A percentile compares a stretch with the other conserved stretches of the same genome.
These are phyloP conservation scores for Nixonia krombeini DNA, from an alignment of 1,140 invertebrate genomes.

Conservation along the genomic window DNA sequence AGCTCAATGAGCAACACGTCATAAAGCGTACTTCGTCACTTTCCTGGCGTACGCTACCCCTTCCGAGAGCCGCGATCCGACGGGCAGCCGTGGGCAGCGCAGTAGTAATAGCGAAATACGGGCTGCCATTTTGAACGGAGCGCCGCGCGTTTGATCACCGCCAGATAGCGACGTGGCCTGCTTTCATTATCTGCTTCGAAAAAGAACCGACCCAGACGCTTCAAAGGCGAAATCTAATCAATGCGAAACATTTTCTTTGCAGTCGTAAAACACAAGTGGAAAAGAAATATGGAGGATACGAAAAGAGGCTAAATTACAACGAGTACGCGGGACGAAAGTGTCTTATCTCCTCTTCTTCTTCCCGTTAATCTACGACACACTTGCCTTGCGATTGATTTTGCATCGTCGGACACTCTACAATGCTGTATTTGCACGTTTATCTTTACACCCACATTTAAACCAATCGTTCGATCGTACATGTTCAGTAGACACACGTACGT, in stretches of 20 bases:
- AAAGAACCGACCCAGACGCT: constrained; percentile 35
- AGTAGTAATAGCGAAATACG: constrained; percentile 16
- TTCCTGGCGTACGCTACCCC: constrained; percentile 11
- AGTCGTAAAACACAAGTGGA: constrained; percentile 32
- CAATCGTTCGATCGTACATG: no score
- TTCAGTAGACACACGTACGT: no score
- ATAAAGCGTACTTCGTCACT: constrained; percentile 57
- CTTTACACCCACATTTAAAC: no score
- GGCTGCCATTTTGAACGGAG: constrained; percentile 32
- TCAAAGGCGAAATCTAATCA: constrained; percentile 45
- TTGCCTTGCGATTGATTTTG: no score
- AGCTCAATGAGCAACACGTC: constrained; percentile 61
- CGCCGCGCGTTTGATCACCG: constrained; percentile 34
- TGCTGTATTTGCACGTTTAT: no score
- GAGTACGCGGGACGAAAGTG: constrained; percentile 12
- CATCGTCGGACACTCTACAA: no score
- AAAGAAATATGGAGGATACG: constrained; percentile 33
- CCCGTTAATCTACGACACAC: no score
- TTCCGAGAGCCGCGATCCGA: not conserved
- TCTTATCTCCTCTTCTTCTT: no score
- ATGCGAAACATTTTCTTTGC: constrained; percentile 43
- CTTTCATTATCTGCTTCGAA: constrained; percentile 39
- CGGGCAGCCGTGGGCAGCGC: constrained; percentile 2
- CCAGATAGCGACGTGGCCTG: constrained; percentile 41
- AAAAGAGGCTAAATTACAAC: constrained; percentile 18